These are phyloP conservation scores for Elegia similella DNA, from an alignment of 2,888 invertebrate species.

Conservation along the genomic window DNA sequence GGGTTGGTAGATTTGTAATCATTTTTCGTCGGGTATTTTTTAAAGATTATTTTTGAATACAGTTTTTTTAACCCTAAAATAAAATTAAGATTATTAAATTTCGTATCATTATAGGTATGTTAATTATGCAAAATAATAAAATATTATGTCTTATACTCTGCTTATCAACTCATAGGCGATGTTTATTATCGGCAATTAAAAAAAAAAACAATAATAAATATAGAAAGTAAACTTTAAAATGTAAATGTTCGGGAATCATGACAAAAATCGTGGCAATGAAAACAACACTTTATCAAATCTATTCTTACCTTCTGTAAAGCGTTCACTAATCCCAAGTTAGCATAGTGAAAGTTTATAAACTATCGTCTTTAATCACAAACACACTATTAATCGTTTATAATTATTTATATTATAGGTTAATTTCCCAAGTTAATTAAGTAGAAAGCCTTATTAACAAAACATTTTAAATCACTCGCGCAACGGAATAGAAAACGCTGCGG, in stretches of 20 bases:
- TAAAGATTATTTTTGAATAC: too few relatives aligned
- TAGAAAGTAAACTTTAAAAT: too few relatives aligned
- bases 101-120: too few relatives aligned
- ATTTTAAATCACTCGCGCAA: neutral
- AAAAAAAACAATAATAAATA: neutral
- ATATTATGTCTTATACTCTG: too few relatives aligned
- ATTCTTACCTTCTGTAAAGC: conserved; percentile 4
- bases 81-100: too few relatives aligned
- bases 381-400: neutral
- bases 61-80: too few relatives aligned
- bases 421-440: neutral
- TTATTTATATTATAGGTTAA: neutral
- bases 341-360: conserved; percentile 12
- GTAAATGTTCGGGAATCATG: too few relatives aligned
- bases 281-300: neutral
- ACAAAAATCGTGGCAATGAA: neutral
- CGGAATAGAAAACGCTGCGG: neutral
- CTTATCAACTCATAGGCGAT: neutral
- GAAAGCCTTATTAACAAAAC: neutral
- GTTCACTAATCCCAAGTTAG: neutral
- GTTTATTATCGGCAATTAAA: neutral
- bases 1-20: too few relatives aligned
- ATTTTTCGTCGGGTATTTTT: too few relatives aligned
- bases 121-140: too few relatives aligned
- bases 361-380: neutral